A percentile compares a stretch with the other conserved stretches of the same genome.
Conservation (phyloP, 1,140 invertebrate species). For the Brachionus manjavacas region DNA sequence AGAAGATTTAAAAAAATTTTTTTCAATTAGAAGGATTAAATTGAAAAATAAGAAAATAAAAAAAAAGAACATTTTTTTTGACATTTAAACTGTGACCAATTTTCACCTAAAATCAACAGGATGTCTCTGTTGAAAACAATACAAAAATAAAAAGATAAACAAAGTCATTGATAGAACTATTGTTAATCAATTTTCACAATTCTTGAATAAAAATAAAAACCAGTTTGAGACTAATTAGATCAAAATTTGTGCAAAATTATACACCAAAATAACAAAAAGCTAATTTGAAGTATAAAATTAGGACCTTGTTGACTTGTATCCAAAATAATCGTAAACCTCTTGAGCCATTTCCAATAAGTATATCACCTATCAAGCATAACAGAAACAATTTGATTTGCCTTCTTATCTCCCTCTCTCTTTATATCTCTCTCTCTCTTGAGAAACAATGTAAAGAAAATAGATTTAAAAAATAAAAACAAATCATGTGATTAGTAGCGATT, state of each 20-base stretch:
- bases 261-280: background rate
- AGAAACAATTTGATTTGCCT: background rate
- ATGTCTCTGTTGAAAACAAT: background rate
- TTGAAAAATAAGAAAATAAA: background rate
- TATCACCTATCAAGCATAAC: conserved; percentile 26
- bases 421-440: background rate
- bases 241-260: conserved; percentile 12
- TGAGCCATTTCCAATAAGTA: conserved; percentile 17
- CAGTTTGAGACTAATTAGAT: conserved; percentile 29
- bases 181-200: conserved; percentile 33
- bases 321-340: background rate
- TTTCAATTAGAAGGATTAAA: background rate
- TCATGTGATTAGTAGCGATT: background rate
- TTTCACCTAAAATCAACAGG: conserved; percentile 24
- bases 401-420: background rate
- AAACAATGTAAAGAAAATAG: no score
- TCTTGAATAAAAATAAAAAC: background rate
- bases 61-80: background rate
- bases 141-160: conserved; percentile 1
- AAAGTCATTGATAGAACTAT: background rate
- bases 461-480: background rate
- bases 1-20: no score
- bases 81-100: background rate
- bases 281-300: background rate
- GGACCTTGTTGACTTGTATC: background rate